These are phyloP conservation scores for Esperia sulphurella DNA, from an alignment of 2,888 invertebrate genomes.

Conservation along the genomic window DNA sequence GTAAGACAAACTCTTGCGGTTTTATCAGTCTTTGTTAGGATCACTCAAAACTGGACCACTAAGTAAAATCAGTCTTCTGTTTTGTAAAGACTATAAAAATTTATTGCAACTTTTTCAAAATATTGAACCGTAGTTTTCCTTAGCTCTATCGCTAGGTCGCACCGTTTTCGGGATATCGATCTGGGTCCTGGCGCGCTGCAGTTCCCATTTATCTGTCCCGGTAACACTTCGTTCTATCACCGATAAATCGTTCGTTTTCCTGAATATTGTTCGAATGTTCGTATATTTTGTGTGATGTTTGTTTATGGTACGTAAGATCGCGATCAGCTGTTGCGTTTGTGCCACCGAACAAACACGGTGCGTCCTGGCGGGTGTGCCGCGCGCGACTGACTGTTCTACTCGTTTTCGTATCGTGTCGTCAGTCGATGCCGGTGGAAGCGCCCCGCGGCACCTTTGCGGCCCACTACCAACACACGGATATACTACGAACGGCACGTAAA, in stretches of 20 bases:
- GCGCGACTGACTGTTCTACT: slow-evolving; percentile 58
- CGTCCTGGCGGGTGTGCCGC: slow-evolving; percentile 56
- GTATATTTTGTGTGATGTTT: slow-evolving; percentile 38
- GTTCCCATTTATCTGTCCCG: slow-evolving; percentile 11
- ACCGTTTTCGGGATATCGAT: slow-evolving; percentile 64
- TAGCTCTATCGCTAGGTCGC: slow-evolving; percentile 41
- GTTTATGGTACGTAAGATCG: slow-evolving; percentile 38
- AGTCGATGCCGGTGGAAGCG: not conserved
- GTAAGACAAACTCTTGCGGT: slow-evolving; percentile 40
- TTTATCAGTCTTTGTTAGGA: slow-evolving; percentile 31
- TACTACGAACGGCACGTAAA: slow-evolving; percentile 69
- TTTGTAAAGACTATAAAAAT: slow-evolving; percentile 40
- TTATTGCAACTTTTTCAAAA: slow-evolving; percentile 21
- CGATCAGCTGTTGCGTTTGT: slow-evolving; percentile 60
- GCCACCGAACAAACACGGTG: slow-evolving; percentile 29
- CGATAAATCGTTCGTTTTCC: slow-evolving; percentile 4
- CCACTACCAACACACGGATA: slow-evolving; percentile 55
- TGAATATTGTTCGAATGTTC: slow-evolving; percentile 17
- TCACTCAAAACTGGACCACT: too few species aligned
- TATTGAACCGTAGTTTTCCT: slow-evolving; percentile 65
- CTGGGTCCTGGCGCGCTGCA: slow-evolving; percentile 38
- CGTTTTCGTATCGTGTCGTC: slow-evolving; percentile 7
- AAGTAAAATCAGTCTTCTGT: not conserved
- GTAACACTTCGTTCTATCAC: not conserved
- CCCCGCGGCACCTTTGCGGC: not conserved